Percentiles rank a stretch among this genome's conserved stretches.
phyloP scores from a whole-genome alignment of 1,140 invertebrate species.

The Lordiphosa mommai region DNA sequence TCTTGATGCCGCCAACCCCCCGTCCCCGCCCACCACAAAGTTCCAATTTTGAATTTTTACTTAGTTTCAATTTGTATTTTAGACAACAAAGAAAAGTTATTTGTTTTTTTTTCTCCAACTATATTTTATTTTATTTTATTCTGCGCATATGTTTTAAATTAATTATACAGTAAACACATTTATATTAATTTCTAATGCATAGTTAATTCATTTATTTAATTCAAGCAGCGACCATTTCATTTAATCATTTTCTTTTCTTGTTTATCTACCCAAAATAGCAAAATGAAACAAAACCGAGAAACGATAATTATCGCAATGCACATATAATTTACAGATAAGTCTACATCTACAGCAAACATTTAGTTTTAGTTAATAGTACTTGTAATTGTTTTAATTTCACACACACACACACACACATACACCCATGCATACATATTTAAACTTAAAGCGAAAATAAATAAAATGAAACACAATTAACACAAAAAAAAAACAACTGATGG shows the following conservation, averaged over 20 bases:
- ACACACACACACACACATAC: constrained; percentile 18
- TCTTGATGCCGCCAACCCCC: constrained; percentile 6
- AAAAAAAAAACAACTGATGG: constrained; percentile 24
- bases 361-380: constrained; percentile 54
- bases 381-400: constrained; percentile 57
- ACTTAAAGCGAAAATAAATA: constrained; percentile 59
- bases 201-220: constrained; percentile 50
- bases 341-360: constrained; percentile 51
- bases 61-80: no score
- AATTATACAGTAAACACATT: constrained; percentile 59
- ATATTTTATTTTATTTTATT: constrained; percentile 48
- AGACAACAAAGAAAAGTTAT: constrained; percentile 18
- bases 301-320: constrained; percentile 6
- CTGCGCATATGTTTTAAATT: constrained; percentile 51
- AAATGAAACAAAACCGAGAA: constrained; percentile 39
- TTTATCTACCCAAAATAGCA: constrained; percentile 33
- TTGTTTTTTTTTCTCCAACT: constrained; percentile 44
- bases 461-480: constrained; percentile 64
- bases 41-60: no score
- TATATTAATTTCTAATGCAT: constrained; percentile 46
- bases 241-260: no score
- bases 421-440: constrained; percentile 24
- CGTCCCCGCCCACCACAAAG: constrained; percentile 5
- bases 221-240: constrained; percentile 56
- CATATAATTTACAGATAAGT: constrained; percentile 65